These are phyloP conservation scores for Mustelus asterias DNA, from an alignment of 2,113 vertebrate genomes.

Conservation along the genomic window DNA sequence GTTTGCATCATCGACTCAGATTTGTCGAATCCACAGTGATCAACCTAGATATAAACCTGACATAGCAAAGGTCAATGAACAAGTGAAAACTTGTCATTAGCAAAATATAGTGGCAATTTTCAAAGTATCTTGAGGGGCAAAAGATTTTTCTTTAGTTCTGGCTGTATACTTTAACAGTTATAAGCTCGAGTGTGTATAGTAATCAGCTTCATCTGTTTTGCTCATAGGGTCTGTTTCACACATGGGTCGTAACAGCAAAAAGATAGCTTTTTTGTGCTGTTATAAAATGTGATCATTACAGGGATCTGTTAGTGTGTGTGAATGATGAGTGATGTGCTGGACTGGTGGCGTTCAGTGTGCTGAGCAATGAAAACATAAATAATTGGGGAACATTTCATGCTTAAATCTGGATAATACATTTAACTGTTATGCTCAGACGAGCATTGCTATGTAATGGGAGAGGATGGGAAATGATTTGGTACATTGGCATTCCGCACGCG, in stretches of 20 bases:
- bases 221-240: neutral
- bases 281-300: neutral
- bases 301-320: neutral
- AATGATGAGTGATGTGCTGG: neutral
- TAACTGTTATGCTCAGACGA: neutral
- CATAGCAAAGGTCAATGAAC: neutral
- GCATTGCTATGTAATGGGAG: constrained; percentile 25
- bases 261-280: neutral
- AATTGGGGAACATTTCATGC: constrained; percentile 18
- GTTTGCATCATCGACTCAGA: neutral
- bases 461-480: constrained; percentile 29
- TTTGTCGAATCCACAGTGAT: neutral
- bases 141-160: neutral
- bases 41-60: neutral
- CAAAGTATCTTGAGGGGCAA: neutral
- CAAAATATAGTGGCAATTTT: neutral
- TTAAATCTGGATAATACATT: constrained; percentile 20
- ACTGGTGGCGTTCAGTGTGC: neutral
- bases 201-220: neutral
- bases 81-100: neutral
- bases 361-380: constrained; percentile 30
- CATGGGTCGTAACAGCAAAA: too few relatives aligned
- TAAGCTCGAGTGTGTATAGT: neutral
- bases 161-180: neutral
- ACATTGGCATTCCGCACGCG: neutral